phyloP scores from a whole-genome alignment of 1,140 invertebrate species.

The Brachionus paranguensis region DNA sequence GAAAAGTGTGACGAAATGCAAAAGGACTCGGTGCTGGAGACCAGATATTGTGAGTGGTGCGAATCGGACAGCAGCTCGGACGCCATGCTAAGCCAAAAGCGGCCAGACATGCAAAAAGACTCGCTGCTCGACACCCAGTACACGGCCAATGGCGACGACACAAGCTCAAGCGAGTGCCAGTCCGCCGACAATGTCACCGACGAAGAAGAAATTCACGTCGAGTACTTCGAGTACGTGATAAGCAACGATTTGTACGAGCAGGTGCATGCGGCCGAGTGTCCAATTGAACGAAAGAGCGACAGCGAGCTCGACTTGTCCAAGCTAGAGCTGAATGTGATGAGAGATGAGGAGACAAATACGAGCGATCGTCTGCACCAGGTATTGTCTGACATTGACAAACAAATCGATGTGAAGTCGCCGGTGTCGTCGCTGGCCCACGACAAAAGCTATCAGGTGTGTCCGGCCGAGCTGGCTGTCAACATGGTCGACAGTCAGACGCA shows the following conservation, averaged over 20 bases:
- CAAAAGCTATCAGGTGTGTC: conserved; percentile 2
- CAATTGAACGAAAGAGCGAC: not conserved
- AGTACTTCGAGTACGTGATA: conserved; percentile 6
- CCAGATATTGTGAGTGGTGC: not conserved
- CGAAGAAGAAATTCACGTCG: not conserved
- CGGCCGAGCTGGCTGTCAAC: not conserved
- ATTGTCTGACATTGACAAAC: not conserved
- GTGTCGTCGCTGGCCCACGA: not conserved
- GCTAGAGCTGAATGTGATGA: not conserved
- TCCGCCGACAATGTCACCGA: not conserved
- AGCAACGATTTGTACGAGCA: not conserved
- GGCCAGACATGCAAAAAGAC: not conserved
- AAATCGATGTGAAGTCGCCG: not conserved
- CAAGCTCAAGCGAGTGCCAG: not conserved
- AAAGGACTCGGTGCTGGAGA: not conserved
- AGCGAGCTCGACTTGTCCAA: conserved; percentile 24
- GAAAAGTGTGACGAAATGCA: not conserved
- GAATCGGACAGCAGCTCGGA: not conserved
- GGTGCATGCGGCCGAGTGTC: not conserved
- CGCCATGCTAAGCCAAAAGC: not conserved
- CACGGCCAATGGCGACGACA: not conserved
- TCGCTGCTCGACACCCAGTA: not conserved
- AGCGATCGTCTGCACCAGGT: not conserved
- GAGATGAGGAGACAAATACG: not conserved
- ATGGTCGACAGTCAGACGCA: conserved; percentile 16